Base-by-base conservation (phyloP, 2,888 invertebrate genomes). In the Stenurella melanura region DNA sequence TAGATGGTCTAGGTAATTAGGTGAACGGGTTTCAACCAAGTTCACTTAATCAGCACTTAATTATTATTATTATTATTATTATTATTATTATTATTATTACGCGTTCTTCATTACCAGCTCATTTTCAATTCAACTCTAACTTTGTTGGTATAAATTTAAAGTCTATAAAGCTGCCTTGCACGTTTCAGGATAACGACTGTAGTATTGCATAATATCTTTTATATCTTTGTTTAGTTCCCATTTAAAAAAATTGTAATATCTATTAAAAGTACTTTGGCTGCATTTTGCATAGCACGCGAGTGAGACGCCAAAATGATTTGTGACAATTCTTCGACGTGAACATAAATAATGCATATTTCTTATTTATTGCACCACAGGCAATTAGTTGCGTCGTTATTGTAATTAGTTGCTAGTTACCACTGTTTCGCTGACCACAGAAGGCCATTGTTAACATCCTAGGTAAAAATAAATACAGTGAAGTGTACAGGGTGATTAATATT, bases 351-450 rank as follows among this genome's bases (percentile, higher is more conserved):
- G 18, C 17, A 38, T 64, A 64, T 38, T 64, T 64, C 34, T 64
- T 38, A 64, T 64, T 64, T 64, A 64, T 38, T 34, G 38, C 63
- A 18, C 63, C 63, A 64, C n/a, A 17, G 38, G 10, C 63, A 38
- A 64, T 64, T 64, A 64, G 63, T 64, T 64, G 34, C 38, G 38
- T 64, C 30, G 38, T 17, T 64, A 26, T 38, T 64, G 63, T 26
- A 34, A 64, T 64, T 64, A 64, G 63, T 18, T 9, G 10, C 63
- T 38, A 34, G 63, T 38, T 34, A 34, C 30, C 30, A 34, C 30
- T 34, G 30, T 34, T 34, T 64, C 15, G 38, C 17, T 64, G 38
- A 15, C 21, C 21, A n/a, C 38, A 64, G 63, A 64, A 64, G 63
- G 63, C 38, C 63, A 38, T 64, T 64, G 63, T 38, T 64, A 38